Conservation (phyloP, 2,113 vertebrate genomes). For the Malaclemys terrapin region DNA sequence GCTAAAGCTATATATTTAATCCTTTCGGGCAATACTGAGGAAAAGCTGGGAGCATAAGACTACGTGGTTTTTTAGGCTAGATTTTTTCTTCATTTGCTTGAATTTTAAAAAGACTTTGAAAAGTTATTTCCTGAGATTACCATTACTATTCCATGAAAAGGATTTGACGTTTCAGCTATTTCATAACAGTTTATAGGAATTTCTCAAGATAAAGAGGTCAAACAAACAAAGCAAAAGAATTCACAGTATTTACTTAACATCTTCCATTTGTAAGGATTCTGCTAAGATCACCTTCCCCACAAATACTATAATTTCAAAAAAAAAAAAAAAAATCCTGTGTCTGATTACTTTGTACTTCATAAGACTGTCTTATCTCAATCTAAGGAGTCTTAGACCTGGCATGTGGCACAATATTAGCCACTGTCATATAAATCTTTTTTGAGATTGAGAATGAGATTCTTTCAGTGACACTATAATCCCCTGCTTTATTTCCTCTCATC, state of each 20-base stretch:
- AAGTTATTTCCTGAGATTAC: neutral
- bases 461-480: neutral
- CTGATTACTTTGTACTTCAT: constrained; percentile 33
- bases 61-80: neutral
- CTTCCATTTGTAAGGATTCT: neutral
- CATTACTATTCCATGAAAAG: neutral
- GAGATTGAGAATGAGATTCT: neutral
- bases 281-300: neutral
- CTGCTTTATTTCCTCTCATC: neutral
- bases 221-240: neutral
- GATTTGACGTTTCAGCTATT: constrained; percentile 11
- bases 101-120: neutral
- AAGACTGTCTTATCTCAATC: neutral
- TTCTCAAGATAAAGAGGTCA: neutral
- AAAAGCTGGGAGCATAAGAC: neutral
- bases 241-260: constrained; percentile 14
- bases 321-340: neutral
- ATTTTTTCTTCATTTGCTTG: neutral
- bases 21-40: neutral
- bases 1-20: neutral
- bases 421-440: neutral
- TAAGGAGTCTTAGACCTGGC: neutral
- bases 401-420: neutral
- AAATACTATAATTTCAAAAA: neutral
- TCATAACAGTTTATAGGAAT: neutral